Evolutionary conservation across 2,797 vertebrate species (phyloP).

Genomic region (Balearica regulorum): DNA sequence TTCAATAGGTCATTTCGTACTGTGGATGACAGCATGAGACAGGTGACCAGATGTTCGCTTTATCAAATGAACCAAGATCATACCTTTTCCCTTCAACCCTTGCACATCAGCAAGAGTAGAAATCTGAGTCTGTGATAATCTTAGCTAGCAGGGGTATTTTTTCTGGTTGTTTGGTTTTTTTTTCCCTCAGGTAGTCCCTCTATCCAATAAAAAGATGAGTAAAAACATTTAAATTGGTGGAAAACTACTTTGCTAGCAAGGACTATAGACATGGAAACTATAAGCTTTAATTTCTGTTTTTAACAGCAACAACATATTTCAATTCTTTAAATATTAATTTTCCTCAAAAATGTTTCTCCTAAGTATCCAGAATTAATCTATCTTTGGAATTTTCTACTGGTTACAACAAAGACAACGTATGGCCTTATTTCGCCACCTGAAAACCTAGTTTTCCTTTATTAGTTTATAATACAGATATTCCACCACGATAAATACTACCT

Average conservation of each 20-base stretch:
- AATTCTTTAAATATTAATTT: background rate
- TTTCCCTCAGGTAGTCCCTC: background rate
- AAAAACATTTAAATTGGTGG: background rate
- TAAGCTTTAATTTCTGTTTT: background rate
- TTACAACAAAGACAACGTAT: background rate
- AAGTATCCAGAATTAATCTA: background rate
- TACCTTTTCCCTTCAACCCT: background rate
- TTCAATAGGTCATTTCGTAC: background rate
- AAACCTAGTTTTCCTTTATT: background rate
- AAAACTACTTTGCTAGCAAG: background rate
- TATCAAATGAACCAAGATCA: background rate
- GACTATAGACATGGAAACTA: background rate
- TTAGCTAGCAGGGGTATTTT: background rate
- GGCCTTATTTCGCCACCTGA: background rate
- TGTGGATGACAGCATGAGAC: background rate
- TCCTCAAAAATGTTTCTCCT: background rate
- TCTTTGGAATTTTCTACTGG: background rate
- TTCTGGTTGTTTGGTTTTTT: background rate
- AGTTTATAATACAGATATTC: background rate
- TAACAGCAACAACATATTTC: background rate
- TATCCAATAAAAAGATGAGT: background rate
- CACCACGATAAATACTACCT: background rate
- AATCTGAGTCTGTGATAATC: background rate
- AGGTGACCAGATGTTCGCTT: background rate
- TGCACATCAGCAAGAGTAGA: background rate